Evolutionary conservation across 2,113 vertebrate species (phyloP).

Genomic region (Lota lota): DNA sequence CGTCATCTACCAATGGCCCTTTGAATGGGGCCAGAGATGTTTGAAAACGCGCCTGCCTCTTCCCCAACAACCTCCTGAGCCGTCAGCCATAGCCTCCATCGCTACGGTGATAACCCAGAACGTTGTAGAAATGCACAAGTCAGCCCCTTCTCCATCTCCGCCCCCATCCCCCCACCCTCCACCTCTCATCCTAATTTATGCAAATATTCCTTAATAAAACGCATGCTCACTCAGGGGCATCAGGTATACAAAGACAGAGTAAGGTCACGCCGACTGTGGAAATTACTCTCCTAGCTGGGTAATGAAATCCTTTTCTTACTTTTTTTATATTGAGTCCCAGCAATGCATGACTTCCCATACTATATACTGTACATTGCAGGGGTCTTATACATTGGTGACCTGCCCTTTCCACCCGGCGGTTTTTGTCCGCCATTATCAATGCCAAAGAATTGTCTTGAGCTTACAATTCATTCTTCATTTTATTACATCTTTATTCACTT

Average conservation of each 20-base stretch:
- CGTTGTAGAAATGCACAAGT: slow-evolving; percentile 49
- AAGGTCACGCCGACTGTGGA: slow-evolving; percentile 67
- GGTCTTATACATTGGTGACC: too few relatives aligned
- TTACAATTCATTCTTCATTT: too few relatives aligned
- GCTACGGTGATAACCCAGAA: slow-evolving; percentile 48
- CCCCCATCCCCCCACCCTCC: background rate
- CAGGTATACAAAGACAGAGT: slow-evolving; percentile 53
- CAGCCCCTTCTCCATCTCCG: slow-evolving; percentile 4
- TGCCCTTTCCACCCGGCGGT: too few relatives aligned
- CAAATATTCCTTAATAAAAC: slow-evolving; percentile 69
- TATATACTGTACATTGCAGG: too few relatives aligned
- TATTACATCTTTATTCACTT: too few relatives aligned
- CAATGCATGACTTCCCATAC: slow-evolving; percentile 46
- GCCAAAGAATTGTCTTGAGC: too few relatives aligned
- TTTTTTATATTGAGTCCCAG: slow-evolving; percentile 17
- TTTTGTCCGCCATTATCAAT: too few relatives aligned
- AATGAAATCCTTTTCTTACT: slow-evolving; percentile 55
- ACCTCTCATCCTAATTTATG: slow-evolving; percentile 52
- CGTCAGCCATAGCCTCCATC: slow-evolving; percentile 15
- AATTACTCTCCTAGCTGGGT: slow-evolving; percentile 65
- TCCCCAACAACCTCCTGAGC: slow-evolving; percentile 45
- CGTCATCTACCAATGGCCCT: slow-evolving; percentile 34
- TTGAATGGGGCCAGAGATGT: slow-evolving; percentile 38
- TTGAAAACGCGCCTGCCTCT: slow-evolving; percentile 39
- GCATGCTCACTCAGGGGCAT: slow-evolving; percentile 54